Percentiles rank a stretch among this genome's conserved stretches.
These are phyloP conservation scores for Toxotes chatareus DNA, from an alignment of 2,113 vertebrate species.

Conservation along the genomic window DNA sequence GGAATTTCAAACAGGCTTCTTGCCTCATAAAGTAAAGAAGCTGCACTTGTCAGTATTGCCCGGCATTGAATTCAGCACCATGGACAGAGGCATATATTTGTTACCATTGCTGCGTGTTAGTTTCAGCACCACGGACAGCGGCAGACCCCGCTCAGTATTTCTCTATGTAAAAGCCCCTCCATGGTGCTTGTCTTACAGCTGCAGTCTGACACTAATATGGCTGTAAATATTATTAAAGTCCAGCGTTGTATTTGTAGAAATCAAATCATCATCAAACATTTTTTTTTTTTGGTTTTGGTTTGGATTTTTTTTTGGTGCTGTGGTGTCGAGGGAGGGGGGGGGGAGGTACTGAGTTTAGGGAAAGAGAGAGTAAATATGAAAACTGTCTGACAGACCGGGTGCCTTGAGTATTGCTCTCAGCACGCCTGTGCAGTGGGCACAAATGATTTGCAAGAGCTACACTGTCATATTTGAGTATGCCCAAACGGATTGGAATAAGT, in stretches of 20 bases:
- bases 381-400: slow-evolving; percentile 4
- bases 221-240: slow-evolving; percentile 27
- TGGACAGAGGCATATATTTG: slow-evolving; percentile 33
- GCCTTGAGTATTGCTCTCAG: slow-evolving; percentile 40
- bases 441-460: slow-evolving; percentile 41
- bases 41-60: slow-evolving; percentile 26
- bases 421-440: slow-evolving; percentile 16
- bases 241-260: slow-evolving; percentile 21
- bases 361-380: slow-evolving; percentile 41
- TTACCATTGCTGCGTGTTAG: neutral
- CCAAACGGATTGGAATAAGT: slow-evolving; percentile 52
- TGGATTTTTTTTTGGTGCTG: too few species aligned
- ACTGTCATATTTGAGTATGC: slow-evolving; percentile 47
- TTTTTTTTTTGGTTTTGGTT: too few species aligned
- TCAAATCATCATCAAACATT: slow-evolving; percentile 22
- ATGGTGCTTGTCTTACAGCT: slow-evolving; percentile 20
- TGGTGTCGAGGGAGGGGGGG: neutral
- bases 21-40: slow-evolving; percentile 26
- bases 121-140: slow-evolving; percentile 54
- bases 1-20: slow-evolving; percentile 5
- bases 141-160: neutral
- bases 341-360: neutral
- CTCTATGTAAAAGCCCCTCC: neutral
- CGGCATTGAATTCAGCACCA: slow-evolving; percentile 48
- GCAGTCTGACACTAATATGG: neutral